Evolutionary conservation across 2,113 vertebrate genomes (phyloP).

Genomic region (Montifringilla adamsi): DNA sequence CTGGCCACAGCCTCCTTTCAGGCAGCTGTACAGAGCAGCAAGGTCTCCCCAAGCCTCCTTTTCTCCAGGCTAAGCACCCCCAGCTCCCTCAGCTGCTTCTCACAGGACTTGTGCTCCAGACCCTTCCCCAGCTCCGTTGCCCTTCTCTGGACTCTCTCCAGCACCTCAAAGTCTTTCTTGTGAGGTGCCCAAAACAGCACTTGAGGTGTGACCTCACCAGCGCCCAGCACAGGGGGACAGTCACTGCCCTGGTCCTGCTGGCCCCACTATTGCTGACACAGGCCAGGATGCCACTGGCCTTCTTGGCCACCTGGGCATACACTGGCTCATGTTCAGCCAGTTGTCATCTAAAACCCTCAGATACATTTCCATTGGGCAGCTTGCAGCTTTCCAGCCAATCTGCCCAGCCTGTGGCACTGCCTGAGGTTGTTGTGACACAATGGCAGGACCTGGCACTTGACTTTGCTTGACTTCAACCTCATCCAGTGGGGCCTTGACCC

Average conservation of each 20-base stretch:
- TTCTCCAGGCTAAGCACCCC: neutral
- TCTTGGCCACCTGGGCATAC: neutral
- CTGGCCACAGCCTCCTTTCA: neutral
- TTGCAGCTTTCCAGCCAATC: neutral
- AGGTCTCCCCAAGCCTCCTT: neutral
- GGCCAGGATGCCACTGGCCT: neutral
- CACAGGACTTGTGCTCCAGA: neutral
- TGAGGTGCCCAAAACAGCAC: neutral
- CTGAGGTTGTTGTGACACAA: neutral
- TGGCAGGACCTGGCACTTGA: neutral
- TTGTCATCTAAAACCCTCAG: neutral
- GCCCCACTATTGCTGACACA: neutral
- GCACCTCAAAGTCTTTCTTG: neutral
- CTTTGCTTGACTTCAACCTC: too few species aligned
- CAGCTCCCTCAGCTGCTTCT: neutral
- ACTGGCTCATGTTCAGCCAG: neutral
- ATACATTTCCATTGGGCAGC: neutral
- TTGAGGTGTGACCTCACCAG: neutral
- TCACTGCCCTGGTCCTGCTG: too few species aligned
- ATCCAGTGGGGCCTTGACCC: neutral
- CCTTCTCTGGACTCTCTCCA: neutral
- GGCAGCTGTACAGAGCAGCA: too few species aligned
- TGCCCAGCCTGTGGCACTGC: neutral
- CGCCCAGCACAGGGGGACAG: neutral
- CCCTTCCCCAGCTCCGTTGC: accelerated